Conservation (phyloP, 2,113 vertebrate genomes). For the Synchiropus splendidus region DNA sequence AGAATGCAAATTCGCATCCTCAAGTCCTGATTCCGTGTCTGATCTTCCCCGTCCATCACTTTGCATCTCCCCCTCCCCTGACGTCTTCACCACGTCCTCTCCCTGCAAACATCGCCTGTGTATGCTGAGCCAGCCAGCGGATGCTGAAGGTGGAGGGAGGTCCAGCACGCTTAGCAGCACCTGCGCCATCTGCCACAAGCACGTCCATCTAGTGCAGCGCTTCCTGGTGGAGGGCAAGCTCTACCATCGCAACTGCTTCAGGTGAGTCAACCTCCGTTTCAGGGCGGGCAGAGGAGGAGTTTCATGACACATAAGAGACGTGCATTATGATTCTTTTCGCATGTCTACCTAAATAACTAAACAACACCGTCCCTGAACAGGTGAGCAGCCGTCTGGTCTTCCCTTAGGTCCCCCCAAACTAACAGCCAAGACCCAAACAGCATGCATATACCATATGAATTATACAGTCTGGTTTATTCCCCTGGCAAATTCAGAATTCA, state of each 20-base stretch:
- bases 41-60: constrained; percentile 44
- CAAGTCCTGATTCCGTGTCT: constrained; percentile 59
- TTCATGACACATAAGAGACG: too few relatives aligned
- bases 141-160: constrained; percentile 17
- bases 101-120: constrained; percentile 12
- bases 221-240: constrained; percentile 84
- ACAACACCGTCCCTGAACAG: too few relatives aligned
- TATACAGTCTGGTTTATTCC: too few relatives aligned
- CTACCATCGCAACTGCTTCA: constrained; percentile 96
- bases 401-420: too few relatives aligned
- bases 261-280: constrained; percentile 56
- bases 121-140: constrained; percentile 7
- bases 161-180: constrained; percentile 73
- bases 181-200: constrained; percentile 79
- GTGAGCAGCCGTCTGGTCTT: too few relatives aligned
- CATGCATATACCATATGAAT: too few relatives aligned
- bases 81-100: constrained; percentile 19
- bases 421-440: too few relatives aligned
- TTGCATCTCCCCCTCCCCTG: constrained; percentile 24
- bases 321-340: too few relatives aligned
- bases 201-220: constrained; percentile 93
- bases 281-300: too few relatives aligned
- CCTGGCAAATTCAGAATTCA: too few relatives aligned
- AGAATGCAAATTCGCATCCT: constrained; percentile 42
- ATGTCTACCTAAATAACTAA: too few relatives aligned